Conservation (phyloP, 2,797 vertebrate species). For the Sardinella longiceps region DNA sequence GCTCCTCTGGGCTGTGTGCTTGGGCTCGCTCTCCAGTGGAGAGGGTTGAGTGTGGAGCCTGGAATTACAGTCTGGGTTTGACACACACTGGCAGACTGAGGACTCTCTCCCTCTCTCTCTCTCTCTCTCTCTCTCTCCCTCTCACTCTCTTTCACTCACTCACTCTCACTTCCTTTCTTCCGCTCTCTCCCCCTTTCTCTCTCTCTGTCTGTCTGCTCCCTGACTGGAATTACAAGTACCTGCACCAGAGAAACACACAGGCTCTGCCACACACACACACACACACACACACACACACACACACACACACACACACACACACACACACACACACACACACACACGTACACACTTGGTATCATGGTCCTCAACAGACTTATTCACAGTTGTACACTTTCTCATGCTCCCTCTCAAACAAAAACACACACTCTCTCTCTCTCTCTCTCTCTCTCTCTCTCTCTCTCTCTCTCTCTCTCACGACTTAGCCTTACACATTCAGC, state of each 20-base stretch:
- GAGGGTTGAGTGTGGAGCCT: neutral
- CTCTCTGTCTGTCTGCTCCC: constrained; percentile 59
- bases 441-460: neutral
- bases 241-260: constrained; percentile 46
- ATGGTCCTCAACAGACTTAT: neutral
- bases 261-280: neutral
- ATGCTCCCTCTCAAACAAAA: too few species aligned
- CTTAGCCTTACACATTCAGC: neutral
- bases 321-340: neutral
- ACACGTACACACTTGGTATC: neutral
- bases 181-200: constrained; percentile 45
- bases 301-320: neutral
- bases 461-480: neutral
- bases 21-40: neutral
- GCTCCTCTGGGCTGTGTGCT: neutral
- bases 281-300: neutral
- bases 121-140: constrained; percentile 8
- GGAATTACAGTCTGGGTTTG: neutral
- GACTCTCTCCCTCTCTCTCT: constrained; percentile 11
- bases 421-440: neutral
- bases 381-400: neutral
- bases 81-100: neutral
- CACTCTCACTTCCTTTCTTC: constrained; percentile 35
- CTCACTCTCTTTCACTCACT: constrained; percentile 46
- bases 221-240: constrained; percentile 77